These are phyloP conservation scores for Cantharis flavilabris DNA, from an alignment of 2,888 invertebrate genomes.

Conservation along the genomic window DNA sequence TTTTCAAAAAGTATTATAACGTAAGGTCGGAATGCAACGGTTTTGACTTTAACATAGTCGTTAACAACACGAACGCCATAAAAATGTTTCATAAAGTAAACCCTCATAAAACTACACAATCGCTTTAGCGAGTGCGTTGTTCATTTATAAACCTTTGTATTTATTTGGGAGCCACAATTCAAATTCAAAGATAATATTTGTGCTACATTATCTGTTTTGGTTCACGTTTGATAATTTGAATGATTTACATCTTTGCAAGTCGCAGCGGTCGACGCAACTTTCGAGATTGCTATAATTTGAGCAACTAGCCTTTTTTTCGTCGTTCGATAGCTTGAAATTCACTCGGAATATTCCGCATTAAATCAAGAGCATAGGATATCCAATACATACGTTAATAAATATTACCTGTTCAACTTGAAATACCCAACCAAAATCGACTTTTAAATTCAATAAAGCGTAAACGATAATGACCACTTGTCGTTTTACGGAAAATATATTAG, in stretches of 20 bases:
- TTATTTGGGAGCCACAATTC: not conserved
- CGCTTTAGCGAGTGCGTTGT: not conserved
- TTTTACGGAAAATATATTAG: not conserved
- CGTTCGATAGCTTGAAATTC: not conserved
- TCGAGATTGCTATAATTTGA: not conserved
- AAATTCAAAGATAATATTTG: not conserved
- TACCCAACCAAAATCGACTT: not conserved
- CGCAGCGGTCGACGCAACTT: not conserved
- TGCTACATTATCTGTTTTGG: not conserved
- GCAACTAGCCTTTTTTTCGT: not conserved
- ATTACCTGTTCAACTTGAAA: not conserved
- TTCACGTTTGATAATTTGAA: not conserved
- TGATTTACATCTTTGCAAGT: not conserved
- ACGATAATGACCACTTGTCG: not conserved
- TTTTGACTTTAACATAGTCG: not conserved
- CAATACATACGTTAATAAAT: not conserved
- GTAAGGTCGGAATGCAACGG: not conserved
- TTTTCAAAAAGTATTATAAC: not conserved
- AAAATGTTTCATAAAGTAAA: not conserved
- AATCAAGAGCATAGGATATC: not conserved
- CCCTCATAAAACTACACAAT: not conserved
- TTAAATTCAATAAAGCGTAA: not conserved
- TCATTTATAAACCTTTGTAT: not conserved
- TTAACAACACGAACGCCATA: not conserved
- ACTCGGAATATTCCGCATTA: not conserved